These are phyloP conservation scores for Galeopsomyia nigrocyanea DNA, from an alignment of 2,888 invertebrate species.

Conservation along the genomic window DNA sequence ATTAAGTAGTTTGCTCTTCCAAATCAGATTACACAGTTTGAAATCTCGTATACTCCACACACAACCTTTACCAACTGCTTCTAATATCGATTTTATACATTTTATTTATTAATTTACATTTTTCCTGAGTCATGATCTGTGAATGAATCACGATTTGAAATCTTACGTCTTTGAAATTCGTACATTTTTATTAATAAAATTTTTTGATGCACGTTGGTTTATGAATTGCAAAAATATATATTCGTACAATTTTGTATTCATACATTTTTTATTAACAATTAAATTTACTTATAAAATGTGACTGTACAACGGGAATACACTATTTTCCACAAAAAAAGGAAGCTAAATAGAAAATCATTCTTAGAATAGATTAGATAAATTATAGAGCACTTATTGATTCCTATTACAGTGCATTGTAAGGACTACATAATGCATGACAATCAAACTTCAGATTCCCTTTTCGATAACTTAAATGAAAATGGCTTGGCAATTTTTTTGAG, in stretches of 20 bases:
- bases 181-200: neutral
- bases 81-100: no score
- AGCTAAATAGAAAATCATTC: slow-evolving; percentile 1
- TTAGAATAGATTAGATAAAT: slow-evolving; percentile 2
- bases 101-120: no score
- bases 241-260: no score
- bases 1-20: slow-evolving; percentile 19
- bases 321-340: slow-evolving; percentile 3
- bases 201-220: slow-evolving; percentile 4
- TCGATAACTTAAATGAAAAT: slow-evolving; percentile 6
- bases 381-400: slow-evolving; percentile 5
- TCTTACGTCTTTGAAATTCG: no score
- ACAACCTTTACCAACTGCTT: slow-evolving; percentile 20
- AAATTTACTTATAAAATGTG: neutral
- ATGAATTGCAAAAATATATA: neutral
- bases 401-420: slow-evolving; percentile 33
- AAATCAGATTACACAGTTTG: slow-evolving; percentile 17
- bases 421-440: slow-evolving; percentile 42
- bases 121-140: no score
- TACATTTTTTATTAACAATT: neutral
- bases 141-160: no score
- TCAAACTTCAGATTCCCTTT: neutral
- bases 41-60: slow-evolving; percentile 11
- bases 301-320: slow-evolving; percentile 2
- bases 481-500: slow-evolving; percentile 13